Evolutionary conservation across 53 echinoderm and acorn worm genomes (phyloP).

Genomic region (Temnopleurus reevesii): DNA sequence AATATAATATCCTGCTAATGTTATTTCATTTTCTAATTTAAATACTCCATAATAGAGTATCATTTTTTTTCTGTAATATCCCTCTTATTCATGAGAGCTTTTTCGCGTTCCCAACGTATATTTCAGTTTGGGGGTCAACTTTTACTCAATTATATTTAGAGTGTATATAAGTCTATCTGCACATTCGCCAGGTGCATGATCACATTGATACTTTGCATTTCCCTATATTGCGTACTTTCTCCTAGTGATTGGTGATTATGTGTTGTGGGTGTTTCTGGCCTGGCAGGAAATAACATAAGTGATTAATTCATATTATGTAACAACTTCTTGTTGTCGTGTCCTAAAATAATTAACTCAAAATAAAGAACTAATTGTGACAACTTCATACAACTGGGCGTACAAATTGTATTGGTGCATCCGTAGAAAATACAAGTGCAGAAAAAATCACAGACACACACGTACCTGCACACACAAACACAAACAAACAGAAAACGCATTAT

Average conservation of each 20-base stretch:
- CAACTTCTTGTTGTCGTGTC: neutral
- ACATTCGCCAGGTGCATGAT: neutral
- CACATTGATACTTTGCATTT: neutral
- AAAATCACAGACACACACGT: no score
- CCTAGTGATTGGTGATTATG: neutral
- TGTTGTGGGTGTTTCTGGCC: neutral
- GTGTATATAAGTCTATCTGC: neutral
- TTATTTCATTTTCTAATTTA: no score
- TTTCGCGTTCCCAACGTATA: neutral
- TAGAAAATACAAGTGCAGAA: no score
- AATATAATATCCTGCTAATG: no score
- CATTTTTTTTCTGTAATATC: no score
- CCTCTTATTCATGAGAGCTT: no score
- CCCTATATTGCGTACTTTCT: no score
- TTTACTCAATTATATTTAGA: neutral
- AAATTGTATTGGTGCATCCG: no score
- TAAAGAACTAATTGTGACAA: neutral
- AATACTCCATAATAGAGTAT: no score
- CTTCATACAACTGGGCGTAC: neutral
- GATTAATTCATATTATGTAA: neutral
- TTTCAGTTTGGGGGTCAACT: neutral
- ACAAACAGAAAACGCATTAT: no score
- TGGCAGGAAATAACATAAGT: constrained; percentile 5
- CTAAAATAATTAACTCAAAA: neutral
- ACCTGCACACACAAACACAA: no score